A percentile compares a stretch with the other conserved stretches of the same genome.
Evolutionary conservation across 2,797 vertebrate genomes (phyloP).

Genomic region (Numenius phaeopus): DNA sequence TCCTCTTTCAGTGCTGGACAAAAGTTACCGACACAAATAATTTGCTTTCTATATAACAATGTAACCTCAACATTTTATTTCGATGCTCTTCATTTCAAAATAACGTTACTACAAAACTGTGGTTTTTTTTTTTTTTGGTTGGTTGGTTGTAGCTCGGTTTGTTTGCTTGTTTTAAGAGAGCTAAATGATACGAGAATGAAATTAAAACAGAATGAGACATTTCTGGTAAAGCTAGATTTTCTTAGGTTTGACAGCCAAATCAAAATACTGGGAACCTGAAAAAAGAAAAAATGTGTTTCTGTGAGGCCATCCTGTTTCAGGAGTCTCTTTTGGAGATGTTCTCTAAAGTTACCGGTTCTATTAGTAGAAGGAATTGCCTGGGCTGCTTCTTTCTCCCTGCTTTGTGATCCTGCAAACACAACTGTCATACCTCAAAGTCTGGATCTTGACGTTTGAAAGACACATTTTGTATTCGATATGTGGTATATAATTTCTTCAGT

Average conservation of each 20-base stretch:
- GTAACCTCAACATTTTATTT: background rate
- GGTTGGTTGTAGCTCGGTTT: background rate
- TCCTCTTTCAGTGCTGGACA: background rate
- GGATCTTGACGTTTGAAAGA: background rate
- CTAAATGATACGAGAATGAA: background rate
- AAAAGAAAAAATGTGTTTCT: background rate
- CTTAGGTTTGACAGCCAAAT: background rate
- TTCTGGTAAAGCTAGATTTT: background rate
- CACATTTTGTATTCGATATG: background rate
- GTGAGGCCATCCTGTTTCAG: background rate
- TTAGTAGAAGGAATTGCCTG: background rate
- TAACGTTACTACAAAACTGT: rapidly evolving
- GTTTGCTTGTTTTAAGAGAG: background rate
- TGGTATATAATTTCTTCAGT: background rate
- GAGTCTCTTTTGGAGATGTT: background rate
- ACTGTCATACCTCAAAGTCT: background rate
- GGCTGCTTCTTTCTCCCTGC: background rate
- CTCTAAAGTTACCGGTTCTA: background rate
- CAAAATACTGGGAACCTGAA: background rate
- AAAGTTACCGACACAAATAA: background rate
- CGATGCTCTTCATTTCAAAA: background rate
- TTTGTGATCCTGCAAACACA: background rate
- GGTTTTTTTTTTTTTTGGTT: rapidly evolving
- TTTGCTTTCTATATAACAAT: rapidly evolving
- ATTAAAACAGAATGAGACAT: background rate